phyloP scores from a whole-genome alignment of 1,140 invertebrate species.

The Brevipalpus yothersi region DNA sequence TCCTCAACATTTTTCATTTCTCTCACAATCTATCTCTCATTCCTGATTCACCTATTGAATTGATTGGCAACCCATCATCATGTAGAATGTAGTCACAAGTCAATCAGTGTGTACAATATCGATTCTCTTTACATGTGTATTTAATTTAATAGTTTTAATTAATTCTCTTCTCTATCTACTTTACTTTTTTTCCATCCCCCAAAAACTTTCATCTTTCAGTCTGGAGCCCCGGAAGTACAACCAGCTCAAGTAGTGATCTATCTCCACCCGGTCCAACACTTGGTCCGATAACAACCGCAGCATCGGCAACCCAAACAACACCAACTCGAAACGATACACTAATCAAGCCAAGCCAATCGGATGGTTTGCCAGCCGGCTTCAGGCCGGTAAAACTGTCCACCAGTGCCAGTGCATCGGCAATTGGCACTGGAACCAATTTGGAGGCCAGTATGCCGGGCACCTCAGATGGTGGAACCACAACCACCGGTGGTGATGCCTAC shows the following conservation, averaged over 20 bases:
- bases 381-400: background rate
- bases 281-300: background rate
- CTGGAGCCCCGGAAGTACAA: slow-evolving; percentile 6
- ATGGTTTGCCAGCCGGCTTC: background rate
- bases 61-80: no score
- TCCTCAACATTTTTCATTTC: no score
- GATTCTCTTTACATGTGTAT: no score
- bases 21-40: no score
- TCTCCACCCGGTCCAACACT: background rate
- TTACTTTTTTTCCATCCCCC: background rate
- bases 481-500: background rate
- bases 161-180: no score
- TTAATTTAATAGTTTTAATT: background rate
- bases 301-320: background rate
- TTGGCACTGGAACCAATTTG: background rate
- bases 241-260: slow-evolving; percentile 1
- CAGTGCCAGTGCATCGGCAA: background rate
- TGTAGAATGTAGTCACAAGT: no score
- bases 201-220: background rate
- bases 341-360: background rate
- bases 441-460: background rate
- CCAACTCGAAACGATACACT: background rate
- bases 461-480: background rate
- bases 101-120: no score
- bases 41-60: no score